Evolutionary conservation across 2,113 vertebrate genomes (phyloP).

Genomic region (Urocitellus parryii): DNA sequence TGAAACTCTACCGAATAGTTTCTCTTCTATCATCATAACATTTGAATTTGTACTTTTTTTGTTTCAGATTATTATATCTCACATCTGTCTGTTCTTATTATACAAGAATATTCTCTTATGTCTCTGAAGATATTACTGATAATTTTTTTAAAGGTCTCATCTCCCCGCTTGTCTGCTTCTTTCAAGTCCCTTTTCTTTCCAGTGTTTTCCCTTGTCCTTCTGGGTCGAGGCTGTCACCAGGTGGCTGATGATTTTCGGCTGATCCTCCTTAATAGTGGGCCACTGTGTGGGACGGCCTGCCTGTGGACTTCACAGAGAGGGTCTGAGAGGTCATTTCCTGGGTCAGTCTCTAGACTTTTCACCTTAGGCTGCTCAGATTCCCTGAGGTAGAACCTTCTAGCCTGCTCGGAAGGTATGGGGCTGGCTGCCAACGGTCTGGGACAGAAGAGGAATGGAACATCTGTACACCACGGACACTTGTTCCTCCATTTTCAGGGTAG

Average conservation of each 20-base stretch:
- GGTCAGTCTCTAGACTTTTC: background rate
- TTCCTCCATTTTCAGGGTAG: background rate
- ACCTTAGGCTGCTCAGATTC: background rate
- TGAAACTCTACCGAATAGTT: background rate
- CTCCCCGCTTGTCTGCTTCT: background rate
- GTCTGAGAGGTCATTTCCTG: background rate
- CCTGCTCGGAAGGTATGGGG: background rate
- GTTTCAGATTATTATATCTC: constrained; percentile 21
- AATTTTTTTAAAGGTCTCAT: background rate
- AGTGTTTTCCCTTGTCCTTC: constrained; percentile 11
- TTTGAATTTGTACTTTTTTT: constrained; percentile 9
- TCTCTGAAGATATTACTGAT: background rate
- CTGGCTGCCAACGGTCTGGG: background rate
- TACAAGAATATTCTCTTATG: background rate
- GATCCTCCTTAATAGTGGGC: background rate
- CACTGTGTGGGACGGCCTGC: background rate
- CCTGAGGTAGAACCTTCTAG: background rate
- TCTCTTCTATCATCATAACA: constrained; percentile 22
- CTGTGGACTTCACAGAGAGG: background rate
- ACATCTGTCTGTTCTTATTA: background rate
- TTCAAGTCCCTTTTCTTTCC: background rate
- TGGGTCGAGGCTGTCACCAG: background rate
- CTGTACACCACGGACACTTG: fast-evolving
- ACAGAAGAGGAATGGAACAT: background rate
- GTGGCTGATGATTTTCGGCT: background rate